These are phyloP conservation scores for Ecdyonurus torrentis DNA, from an alignment of 2,888 invertebrate species.

Conservation along the genomic window DNA sequence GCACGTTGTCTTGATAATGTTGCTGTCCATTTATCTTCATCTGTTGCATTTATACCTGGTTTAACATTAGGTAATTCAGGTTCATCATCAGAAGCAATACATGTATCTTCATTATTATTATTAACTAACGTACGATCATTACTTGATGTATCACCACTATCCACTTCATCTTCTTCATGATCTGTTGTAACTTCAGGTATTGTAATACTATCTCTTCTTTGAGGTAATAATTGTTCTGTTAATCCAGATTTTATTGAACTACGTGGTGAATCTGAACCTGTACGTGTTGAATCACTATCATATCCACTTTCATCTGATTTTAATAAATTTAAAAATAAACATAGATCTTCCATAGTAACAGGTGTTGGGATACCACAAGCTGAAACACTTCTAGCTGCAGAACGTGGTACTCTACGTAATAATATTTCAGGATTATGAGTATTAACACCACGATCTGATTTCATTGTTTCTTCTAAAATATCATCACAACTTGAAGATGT, in stretches of 20 bases:
- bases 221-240: not conserved
- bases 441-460: slow-evolving; percentile 1
- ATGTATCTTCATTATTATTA: not conserved
- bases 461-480: slow-evolving; percentile 1
- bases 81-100: not conserved
- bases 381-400: slow-evolving; percentile 7
- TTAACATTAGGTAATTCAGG: not conserved
- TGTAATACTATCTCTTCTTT: not conserved
- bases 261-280: slow-evolving; percentile 33
- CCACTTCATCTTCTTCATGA: not conserved
- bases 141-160: too few relatives aligned
- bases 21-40: not conserved
- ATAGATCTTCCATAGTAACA: slow-evolving; percentile 16
- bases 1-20: not conserved
- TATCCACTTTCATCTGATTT: slow-evolving; percentile 40
- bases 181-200: not conserved
- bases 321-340: slow-evolving; percentile 21
- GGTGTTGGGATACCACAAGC: slow-evolving; percentile 6
- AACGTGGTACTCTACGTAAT: slow-evolving; percentile 1
- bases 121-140: not conserved
- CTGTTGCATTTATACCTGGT: not conserved
- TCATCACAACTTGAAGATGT: slow-evolving; percentile 11
- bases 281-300: slow-evolving; percentile 38
- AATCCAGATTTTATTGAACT: slow-evolving; percentile 19
- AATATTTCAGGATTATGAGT: not conserved